Conservation (phyloP, 92 coral and sea anemone genomes). For the Umimayanthus chanpuru region DNA sequence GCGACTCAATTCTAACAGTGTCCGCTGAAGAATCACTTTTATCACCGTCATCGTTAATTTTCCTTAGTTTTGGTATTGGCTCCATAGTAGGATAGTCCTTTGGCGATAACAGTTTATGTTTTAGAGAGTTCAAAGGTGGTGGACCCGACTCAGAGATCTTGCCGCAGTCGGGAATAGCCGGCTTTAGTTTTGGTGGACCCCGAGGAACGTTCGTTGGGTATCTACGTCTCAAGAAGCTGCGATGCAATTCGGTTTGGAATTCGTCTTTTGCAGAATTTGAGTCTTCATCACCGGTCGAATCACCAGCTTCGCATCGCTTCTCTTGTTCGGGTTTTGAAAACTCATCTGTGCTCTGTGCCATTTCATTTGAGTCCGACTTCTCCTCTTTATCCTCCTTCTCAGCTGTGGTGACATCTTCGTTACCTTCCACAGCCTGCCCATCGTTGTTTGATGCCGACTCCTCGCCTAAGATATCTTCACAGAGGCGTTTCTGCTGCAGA, state of each 20-base stretch:
- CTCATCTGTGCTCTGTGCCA: slow-evolving; percentile 40
- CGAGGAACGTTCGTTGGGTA: slow-evolving; percentile 85
- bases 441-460: slow-evolving; percentile 41
- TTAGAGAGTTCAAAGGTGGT: slow-evolving; percentile 67
- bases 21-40: slow-evolving; percentile 54
- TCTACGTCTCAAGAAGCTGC: slow-evolving; percentile 76
- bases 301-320: slow-evolving; percentile 40
- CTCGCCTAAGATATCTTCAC: slow-evolving; percentile 67
- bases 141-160: slow-evolving; percentile 49
- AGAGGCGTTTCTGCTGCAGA: slow-evolving; percentile 83
- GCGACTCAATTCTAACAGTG: slow-evolving; percentile 34
- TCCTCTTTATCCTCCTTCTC: slow-evolving; percentile 39
- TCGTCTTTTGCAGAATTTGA: slow-evolving; percentile 63
- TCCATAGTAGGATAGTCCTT: slow-evolving; percentile 72
- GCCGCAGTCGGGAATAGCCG: slow-evolving; percentile 65
- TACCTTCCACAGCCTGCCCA: slow-evolving; percentile 63
- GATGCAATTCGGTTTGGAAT: slow-evolving; percentile 78
- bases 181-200: slow-evolving; percentile 80
- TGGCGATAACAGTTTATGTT: slow-evolving; percentile 69
- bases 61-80: slow-evolving; percentile 80
- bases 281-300: slow-evolving; percentile 60
- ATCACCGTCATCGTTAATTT: slow-evolving; percentile 69
- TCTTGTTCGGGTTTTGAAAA: slow-evolving; percentile 4
- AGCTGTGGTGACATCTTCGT: slow-evolving; percentile 28
- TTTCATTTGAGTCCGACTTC: slow-evolving; percentile 36